Evolutionary conservation across 2,113 vertebrate genomes (phyloP).

Genomic region (Mirounga angustirostris): DNA sequence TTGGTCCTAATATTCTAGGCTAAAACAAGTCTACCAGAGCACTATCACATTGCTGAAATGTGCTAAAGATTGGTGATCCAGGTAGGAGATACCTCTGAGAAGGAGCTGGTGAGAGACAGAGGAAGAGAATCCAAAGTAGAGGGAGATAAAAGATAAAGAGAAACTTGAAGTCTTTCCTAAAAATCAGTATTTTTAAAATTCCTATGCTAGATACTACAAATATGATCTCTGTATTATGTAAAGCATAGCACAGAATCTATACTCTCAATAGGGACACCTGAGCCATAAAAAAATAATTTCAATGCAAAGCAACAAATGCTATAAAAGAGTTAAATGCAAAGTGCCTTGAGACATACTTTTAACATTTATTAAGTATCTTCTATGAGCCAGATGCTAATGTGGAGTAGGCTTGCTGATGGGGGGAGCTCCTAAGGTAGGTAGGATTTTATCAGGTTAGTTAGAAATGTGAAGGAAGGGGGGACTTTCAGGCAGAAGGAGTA

Average conservation of each 20-base stretch:
- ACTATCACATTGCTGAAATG: background rate
- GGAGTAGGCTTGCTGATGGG: background rate
- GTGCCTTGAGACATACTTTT: background rate
- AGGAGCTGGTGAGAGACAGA: background rate
- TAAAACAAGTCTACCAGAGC: background rate
- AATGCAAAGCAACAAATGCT: background rate
- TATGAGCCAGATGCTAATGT: background rate
- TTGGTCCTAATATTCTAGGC: background rate
- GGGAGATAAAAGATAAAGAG: background rate
- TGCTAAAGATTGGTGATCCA: background rate
- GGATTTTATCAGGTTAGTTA: background rate
- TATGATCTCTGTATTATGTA: background rate
- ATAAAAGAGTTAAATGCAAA: background rate
- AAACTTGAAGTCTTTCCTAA: conserved; percentile 33
- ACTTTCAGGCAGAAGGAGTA: background rate
- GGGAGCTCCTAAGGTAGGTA: background rate
- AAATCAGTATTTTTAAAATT: conserved; percentile 12
- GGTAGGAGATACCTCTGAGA: background rate
- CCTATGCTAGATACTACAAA: background rate
- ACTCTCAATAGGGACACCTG: background rate
- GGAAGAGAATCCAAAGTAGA: background rate
- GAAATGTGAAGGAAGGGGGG: background rate
- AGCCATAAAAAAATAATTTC: background rate
- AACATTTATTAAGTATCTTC: background rate
- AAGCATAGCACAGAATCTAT: background rate